Evolutionary conservation across 2,888 invertebrate species (phyloP).

Genomic region (Galerucella calmariensis): DNA sequence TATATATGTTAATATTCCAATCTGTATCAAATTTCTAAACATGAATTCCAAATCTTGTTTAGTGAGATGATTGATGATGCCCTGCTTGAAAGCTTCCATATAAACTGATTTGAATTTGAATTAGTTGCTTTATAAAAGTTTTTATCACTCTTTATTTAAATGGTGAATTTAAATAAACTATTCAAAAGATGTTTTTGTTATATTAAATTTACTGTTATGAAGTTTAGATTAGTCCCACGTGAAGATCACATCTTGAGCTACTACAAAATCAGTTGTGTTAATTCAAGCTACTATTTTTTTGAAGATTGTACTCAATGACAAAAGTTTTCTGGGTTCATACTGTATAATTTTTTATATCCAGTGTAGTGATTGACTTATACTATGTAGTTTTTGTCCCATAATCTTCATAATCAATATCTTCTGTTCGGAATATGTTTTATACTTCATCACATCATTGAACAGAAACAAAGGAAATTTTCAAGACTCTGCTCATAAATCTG

Average conservation of each 20-base stretch:
- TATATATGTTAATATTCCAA: slow-evolving; percentile 21
- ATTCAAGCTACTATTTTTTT: too few species aligned
- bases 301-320: too few species aligned
- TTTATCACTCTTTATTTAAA: slow-evolving; percentile 17
- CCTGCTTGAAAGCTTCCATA: slow-evolving; percentile 4
- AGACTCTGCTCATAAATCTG: too few species aligned
- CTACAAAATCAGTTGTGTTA: too few species aligned
- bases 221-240: background rate
- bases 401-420: too few species aligned
- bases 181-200: slow-evolving; percentile 11
- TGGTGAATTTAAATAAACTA: slow-evolving; percentile 10
- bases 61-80: slow-evolving; percentile 21
- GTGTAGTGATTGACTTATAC: too few species aligned
- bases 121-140: slow-evolving; percentile 6
- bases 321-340: too few species aligned
- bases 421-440: too few species aligned
- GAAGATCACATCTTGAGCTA: background rate
- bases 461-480: too few species aligned
- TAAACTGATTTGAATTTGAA: slow-evolving; percentile 21
- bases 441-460: too few species aligned
- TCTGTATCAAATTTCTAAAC: slow-evolving; percentile 27
- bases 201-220: slow-evolving; percentile 11
- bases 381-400: too few species aligned
- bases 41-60: slow-evolving; percentile 21
- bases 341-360: too few species aligned